Base-by-base conservation (phyloP, 1,140 invertebrate genomes). In the Bradysia coprophila region DNA sequence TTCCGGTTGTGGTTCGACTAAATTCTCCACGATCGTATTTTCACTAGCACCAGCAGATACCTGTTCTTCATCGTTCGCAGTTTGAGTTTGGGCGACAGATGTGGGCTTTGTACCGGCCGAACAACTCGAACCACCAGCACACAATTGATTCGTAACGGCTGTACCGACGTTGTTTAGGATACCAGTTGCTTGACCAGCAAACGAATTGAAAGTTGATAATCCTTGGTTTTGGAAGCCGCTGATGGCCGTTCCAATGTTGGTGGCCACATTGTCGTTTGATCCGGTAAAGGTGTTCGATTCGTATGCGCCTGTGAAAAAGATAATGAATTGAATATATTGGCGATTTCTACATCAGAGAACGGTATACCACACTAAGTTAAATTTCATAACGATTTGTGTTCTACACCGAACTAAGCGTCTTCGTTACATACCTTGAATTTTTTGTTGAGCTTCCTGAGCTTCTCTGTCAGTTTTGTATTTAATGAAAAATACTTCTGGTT, bases 401-500 rank as follows among this genome's bases (percentile, higher is more conserved):
- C 28, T 9, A 31, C 28, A 31, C n/a, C n/a, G 28, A 9, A 9
- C n/a, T 31, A 8, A 31, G n/a, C 28, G n/a, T 9, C n/a, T 31
- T 31, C 28, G 8, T n/a, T n/a, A 31, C 28, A 51, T 51, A 22
- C 54, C 46, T 47, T 59, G 56, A 20, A 59, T 59, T 39, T 59
- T 47, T 20, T 43, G 48, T 40, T 57, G 54, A 4, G 56, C 56
- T 2, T 51, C 51, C 0, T 39, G 46, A 9, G 57, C 61, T 43
- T 68, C 64, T 42, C 65, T 73, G 65, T 75, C 72, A 10, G 73
- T 76, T 49, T 75, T 77, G 56, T 78, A 78, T 43, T 73, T 65
- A 48, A 80, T 78, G 55, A 80, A 81, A 65, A 78, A 80, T 2
- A 80, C 73, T 56, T 79, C 76, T 1, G 76, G 75, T 57, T 78